Evolutionary conservation across 2,888 invertebrate species (phyloP), one percentile per base, ranked within the genome.

Genomic region (Hypena proboscidalis): DNA sequence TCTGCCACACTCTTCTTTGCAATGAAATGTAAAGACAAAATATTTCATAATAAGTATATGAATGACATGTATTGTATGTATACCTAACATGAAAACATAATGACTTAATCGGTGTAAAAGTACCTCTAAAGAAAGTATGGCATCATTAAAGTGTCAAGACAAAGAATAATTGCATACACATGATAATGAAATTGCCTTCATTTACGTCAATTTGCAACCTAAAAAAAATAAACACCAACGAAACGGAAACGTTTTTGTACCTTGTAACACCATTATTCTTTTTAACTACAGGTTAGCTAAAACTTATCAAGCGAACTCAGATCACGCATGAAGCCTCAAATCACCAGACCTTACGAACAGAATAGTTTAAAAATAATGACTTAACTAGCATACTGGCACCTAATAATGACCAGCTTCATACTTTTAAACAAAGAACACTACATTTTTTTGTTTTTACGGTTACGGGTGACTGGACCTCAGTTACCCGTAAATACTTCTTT

Each of bases 391-490:
- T 62, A 47, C 59, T 45, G 38, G 58, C 57, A 60, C 61, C 44
- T 56, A 35, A 38, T 75, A 76, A 76, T 71, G 39, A 62, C 49
- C 47, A 49, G 44, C 51, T 65, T 47, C 46, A 34, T 47, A 49
- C 35, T 48, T 49, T 67, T 58, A 58, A 67, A 64, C 54, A 64
- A 70, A 68, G 61, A 73, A 63, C 49, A 58, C 27, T 32, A 21
- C 11, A 48, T 45, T 67, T 61, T n/a, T 65, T 67, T 57, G 38
- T 47, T 14, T n/a, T 31, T 41, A 38, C 43, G 54, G 68, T 70
- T 61, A 68, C 65, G 76, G 74, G 59, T 70, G 66, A 72, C 67
- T 67, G 61, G 54, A 55, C 35, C 50, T 44, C 57, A 62, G 54
- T 60, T 59, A 62, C 57, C 54, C 53, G 49, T 70, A 64, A 51